These are phyloP conservation scores for Bombus impatiens DNA, from an alignment of 1,140 invertebrate genomes.

Conservation along the genomic window DNA sequence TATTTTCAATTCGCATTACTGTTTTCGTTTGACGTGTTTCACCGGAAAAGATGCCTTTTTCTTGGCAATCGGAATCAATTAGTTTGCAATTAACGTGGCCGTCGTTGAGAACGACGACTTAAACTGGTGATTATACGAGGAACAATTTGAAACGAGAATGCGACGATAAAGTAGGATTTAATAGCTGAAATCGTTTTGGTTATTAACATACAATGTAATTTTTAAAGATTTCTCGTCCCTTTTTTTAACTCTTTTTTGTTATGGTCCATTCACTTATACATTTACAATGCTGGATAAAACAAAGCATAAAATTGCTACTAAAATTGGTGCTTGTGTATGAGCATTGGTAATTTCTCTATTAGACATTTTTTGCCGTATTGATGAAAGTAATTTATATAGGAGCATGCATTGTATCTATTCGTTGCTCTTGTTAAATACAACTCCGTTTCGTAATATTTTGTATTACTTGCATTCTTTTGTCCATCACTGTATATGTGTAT, in stretches of 20 bases:
- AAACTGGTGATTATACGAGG: not conserved
- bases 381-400: too few species aligned
- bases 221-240: not conserved
- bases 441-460: too few species aligned
- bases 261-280: not conserved
- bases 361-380: too few species aligned
- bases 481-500: too few species aligned
- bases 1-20: not conserved
- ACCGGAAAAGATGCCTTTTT: not conserved
- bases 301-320: too few species aligned
- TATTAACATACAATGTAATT: constrained; percentile 7
- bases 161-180: constrained; percentile 1
- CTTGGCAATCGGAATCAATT: constrained; percentile 13
- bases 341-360: too few species aligned
- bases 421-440: too few species aligned
- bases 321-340: too few species aligned
- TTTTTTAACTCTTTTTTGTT: not conserved
- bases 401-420: too few species aligned
- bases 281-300: too few species aligned
- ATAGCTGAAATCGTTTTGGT: constrained; percentile 16
- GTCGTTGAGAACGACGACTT: not conserved
- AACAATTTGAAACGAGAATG: constrained; percentile 14
- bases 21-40: not conserved
- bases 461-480: too few species aligned
- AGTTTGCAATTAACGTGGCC: constrained; percentile 12